Evolutionary conservation across 1,140 invertebrate genomes (phyloP).

Genomic region (Drosophila burlai): DNA sequence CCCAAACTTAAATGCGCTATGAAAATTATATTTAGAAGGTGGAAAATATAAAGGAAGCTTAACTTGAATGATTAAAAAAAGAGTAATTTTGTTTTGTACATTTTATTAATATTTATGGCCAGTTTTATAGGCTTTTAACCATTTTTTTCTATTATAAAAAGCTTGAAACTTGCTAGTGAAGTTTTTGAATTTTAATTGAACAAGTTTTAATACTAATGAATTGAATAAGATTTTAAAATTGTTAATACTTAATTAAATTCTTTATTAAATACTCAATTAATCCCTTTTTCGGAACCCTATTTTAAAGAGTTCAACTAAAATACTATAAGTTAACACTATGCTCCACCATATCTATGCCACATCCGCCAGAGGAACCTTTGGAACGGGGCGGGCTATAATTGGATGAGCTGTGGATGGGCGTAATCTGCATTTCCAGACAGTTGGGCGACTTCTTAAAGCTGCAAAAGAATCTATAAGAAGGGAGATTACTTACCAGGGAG

Average conservation of each 20-base stretch:
- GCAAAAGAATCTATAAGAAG: background rate
- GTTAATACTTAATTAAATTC: background rate
- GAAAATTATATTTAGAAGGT: background rate
- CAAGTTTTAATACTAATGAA: too few species aligned
- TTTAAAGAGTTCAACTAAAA: background rate
- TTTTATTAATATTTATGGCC: too few species aligned
- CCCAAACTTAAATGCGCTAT: background rate
- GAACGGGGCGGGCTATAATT: constrained; percentile 33
- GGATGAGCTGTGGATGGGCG: constrained; percentile 32
- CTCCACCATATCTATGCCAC: constrained; percentile 33
- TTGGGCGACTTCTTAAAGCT: constrained; percentile 44
- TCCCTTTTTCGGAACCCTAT: background rate
- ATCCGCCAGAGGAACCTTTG: constrained; percentile 37
- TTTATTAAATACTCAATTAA: background rate
- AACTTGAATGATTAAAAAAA: background rate
- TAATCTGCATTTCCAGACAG: constrained; percentile 47
- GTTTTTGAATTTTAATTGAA: background rate
- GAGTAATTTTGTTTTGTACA: too few species aligned
- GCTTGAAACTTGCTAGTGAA: background rate
- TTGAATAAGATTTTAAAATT: too few species aligned
- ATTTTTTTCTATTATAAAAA: background rate
- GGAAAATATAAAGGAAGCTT: background rate
- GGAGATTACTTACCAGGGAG: constrained; percentile 17
- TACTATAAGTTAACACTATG: background rate
- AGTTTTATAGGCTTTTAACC: too few species aligned